A percentile compares a stretch with the other conserved stretches of the same genome.
phyloP scores from a whole-genome alignment of 2,888 invertebrate genomes.

The Mallateleia sp. region DNA sequence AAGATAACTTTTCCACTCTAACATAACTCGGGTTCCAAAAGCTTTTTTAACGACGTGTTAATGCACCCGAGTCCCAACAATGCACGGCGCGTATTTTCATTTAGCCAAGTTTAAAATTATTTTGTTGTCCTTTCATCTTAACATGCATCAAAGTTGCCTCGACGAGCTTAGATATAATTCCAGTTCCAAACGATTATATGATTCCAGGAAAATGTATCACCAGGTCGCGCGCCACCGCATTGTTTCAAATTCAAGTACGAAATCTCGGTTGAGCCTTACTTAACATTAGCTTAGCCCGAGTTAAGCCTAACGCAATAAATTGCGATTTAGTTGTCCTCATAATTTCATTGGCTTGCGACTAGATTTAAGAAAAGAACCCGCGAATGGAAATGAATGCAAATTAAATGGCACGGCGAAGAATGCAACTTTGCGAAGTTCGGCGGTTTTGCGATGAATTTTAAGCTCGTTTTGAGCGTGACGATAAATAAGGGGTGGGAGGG shows the following conservation, averaged over 20 bases:
- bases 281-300: slow-evolving; percentile 74
- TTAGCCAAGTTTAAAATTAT: slow-evolving; percentile 49
- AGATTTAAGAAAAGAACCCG: slow-evolving; percentile 70
- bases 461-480: slow-evolving; percentile 30
- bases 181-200: slow-evolving; percentile 71
- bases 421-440: slow-evolving; percentile 61
- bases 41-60: neutral
- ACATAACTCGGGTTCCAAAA: too few relatives aligned
- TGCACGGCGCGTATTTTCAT: slow-evolving; percentile 25
- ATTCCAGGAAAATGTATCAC: slow-evolving; percentile 65
- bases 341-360: slow-evolving; percentile 73
- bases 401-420: slow-evolving; percentile 65
- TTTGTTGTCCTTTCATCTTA: slow-evolving; percentile 60
- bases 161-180: slow-evolving; percentile 54
- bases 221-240: slow-evolving; percentile 42
- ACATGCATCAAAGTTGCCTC: slow-evolving; percentile 49
- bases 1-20: too few relatives aligned
- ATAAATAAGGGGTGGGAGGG: slow-evolving; percentile 41
- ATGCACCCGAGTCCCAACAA: neutral
- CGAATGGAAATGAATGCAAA: slow-evolving; percentile 71
- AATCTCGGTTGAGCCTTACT: slow-evolving; percentile 76
- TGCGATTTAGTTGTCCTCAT: slow-evolving; percentile 75
- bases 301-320: slow-evolving; percentile 76
- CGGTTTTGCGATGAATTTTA: slow-evolving; percentile 60
- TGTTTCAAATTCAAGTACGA: slow-evolving; percentile 75